Conservation (phyloP, 2,113 vertebrate species). For the Petaurus breviceps region DNA sequence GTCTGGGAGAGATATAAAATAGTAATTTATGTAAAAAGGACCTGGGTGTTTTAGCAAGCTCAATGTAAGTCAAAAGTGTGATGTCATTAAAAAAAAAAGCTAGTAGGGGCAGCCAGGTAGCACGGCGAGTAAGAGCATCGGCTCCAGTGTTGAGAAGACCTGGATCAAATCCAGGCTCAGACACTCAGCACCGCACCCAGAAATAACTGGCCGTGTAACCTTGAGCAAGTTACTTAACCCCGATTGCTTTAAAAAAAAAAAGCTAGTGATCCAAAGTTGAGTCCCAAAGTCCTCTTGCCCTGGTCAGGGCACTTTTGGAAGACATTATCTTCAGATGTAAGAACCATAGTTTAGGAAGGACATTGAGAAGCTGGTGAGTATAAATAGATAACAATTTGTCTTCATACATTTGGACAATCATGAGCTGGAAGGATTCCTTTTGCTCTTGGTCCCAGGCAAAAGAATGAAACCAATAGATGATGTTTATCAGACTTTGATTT, state of each 20-base stretch:
- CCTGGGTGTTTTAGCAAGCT: not conserved
- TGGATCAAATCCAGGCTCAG: no score
- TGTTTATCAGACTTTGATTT: not conserved
- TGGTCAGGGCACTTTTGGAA: not conserved
- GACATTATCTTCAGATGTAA: not conserved
- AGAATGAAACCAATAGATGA: not conserved
- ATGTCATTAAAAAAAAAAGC: not conserved
- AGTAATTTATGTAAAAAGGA: not conserved
- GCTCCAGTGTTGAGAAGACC: no score
- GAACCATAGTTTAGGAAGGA: not conserved
- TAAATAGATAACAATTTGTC: not conserved
- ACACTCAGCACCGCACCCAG: no score
- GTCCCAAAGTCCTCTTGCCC: not conserved
- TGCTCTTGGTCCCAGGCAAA: not conserved
- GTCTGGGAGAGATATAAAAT: not conserved
- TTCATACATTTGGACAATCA: not conserved
- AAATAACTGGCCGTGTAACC: no score
- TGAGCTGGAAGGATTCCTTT: not conserved
- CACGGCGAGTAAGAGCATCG: no score
- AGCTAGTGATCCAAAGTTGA: not conserved
- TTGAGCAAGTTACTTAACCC: no score
- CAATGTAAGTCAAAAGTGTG: not conserved
- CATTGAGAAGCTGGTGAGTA: not conserved
- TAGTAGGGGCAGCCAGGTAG: no score
- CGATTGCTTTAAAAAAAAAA: no score